Percentiles rank a stretch among this genome's conserved stretches.
These are phyloP conservation scores for Propsilocerus akamusi DNA, from an alignment of 1,140 invertebrate genomes.

Conservation along the genomic window DNA sequence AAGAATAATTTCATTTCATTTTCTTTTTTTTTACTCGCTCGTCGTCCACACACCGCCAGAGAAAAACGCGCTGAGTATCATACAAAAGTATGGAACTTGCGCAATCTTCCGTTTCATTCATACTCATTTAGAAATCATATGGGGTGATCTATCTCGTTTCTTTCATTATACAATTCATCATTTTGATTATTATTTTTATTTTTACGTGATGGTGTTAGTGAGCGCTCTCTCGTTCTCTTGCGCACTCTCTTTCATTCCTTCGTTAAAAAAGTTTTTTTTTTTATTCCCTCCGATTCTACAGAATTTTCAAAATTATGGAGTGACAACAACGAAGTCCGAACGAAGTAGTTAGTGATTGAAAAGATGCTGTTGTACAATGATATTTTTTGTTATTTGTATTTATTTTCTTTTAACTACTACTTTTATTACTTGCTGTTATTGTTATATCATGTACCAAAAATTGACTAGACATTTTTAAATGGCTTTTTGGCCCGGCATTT, in stretches of 20 bases:
- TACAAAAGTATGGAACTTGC: background rate
- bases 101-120: constrained; percentile 1
- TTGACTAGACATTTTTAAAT: too few species aligned
- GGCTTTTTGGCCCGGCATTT: too few species aligned
- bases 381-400: too few species aligned
- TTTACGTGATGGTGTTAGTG: background rate
- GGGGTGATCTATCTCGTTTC: background rate
- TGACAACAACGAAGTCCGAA: too few species aligned
- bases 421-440: too few species aligned
- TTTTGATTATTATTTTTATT: constrained; percentile 4
- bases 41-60: background rate
- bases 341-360: too few species aligned
- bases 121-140: constrained; percentile 3
- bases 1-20: constrained; percentile 4
- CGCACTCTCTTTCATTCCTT: background rate
- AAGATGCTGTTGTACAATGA: too few species aligned
- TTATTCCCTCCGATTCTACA: too few species aligned
- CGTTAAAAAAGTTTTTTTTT: background rate
- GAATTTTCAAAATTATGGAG: too few species aligned
- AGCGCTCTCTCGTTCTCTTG: background rate
- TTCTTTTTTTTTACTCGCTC: background rate
- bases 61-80: too few species aligned
- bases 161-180: constrained; percentile 2
- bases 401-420: too few species aligned
- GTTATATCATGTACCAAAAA: too few species aligned